Base-by-base conservation (phyloP, 2,888 invertebrate genomes). In the Cataglyphis livida region DNA sequence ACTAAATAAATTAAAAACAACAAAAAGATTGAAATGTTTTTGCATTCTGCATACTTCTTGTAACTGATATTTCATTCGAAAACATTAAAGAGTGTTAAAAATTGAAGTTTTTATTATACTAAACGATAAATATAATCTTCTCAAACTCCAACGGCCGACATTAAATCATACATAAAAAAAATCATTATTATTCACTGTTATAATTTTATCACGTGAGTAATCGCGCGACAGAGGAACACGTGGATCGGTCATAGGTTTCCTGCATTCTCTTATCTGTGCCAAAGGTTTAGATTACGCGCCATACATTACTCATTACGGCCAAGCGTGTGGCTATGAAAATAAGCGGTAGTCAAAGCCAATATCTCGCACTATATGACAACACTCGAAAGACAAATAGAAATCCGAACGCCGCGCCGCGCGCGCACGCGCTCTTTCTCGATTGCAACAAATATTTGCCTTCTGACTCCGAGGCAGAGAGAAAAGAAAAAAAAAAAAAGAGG, bases 371-470 rank as follows among this genome's bases (percentile, higher is more conserved):
- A 70, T 85, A 83, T 73, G 74, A 65, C 79, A 76, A 70, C 62
- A 65, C 78, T 84, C 74, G 59, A 57, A 78, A 41, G 79, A 86
- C 78, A 88, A 88, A 88, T 86, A 85, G 83, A 88, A 88, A 88
- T 88, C 73, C 25, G 83, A 86, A 84, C 84, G 76, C 28, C 7
- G 25, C 41, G 38, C 18, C 6, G n/a, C 51, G n/a, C 2, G n/a
- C 7, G 51, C 35, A 51, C 38, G 51, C 44, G 25, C 25, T 32
- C 12, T 59, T 70, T 81, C 81, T 74, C 28, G 48, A 73, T 48
- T 51, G 74, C 83, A 82, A 86, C 88, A 88, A 88, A 88, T 88
- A 88, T 88, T 88, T 88, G 82, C 59, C 18, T 76, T 54, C 57
- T 79, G 59, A 74, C 83, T 82, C 81, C 51, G 61, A 64, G 25